These are phyloP conservation scores for Dermatemys mawii DNA, from an alignment of 2,113 vertebrate genomes.

Conservation along the genomic window DNA sequence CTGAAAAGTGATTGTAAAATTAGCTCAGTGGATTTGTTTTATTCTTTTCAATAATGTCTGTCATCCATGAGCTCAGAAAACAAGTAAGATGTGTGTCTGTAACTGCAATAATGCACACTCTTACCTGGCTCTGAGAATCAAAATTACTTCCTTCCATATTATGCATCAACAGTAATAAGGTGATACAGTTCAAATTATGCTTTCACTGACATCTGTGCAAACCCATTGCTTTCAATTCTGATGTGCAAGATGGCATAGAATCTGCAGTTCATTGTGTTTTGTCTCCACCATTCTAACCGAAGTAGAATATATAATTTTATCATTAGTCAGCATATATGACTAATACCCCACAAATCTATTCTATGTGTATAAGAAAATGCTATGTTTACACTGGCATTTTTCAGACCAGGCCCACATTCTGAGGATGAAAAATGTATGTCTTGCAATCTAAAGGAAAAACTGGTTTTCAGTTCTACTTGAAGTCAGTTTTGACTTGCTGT, in stretches of 20 bases:
- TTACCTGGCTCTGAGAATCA: not conserved
- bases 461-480: not conserved
- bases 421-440: not conserved
- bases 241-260: not conserved
- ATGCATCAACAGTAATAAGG: not conserved
- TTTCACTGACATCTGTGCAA: not conserved
- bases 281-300: not conserved
- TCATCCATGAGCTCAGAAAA: not conserved
- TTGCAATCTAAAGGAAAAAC: not conserved
- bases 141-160: not conserved
- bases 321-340: not conserved
- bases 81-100: not conserved
- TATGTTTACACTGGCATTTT: too few species aligned
- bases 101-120: not conserved
- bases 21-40: not conserved
- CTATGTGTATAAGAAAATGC: not conserved
- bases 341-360: not conserved
- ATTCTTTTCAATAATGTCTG: not conserved
- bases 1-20: not conserved
- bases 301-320: not conserved
- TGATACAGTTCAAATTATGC: not conserved
- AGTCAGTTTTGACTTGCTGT: not conserved
- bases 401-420: not conserved
- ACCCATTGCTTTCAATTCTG: not conserved
- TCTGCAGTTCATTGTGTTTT: not conserved